Evolutionary conservation across 2,797 vertebrate species (phyloP), one percentile per base, ranked within the genome.

Genomic region (Sphenodon punctatus): DNA sequence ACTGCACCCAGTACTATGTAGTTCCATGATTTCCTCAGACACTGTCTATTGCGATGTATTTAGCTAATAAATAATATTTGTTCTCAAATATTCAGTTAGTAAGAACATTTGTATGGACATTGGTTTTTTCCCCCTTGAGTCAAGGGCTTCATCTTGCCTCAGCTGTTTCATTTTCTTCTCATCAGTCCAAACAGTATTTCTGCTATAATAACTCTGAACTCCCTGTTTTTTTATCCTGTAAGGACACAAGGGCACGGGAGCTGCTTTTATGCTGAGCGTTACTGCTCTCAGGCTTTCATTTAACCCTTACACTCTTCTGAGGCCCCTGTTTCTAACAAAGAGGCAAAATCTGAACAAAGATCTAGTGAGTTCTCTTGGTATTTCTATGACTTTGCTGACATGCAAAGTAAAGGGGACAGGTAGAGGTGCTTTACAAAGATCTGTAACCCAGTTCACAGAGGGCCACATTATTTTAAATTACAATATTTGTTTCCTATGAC

Each of bases 101-200:
- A 81, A 78, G 46, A 84, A 51, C 63, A 84, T 82, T 84, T 78
- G 20, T 27, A 75, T 39, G 84, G 78, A 82, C 80, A 75, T 16
- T n/a, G 45, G 64, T 53, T 51, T 85, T 78, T 88, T 85, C 75
- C 71, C 86, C 77, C 86, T 59, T 41, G 82, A 77, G 80, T 65
- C 67, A 56, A 27, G 11, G 61, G 45, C 67, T 91, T 89, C 79
- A 59, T n/a, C 45, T 75, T 72, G 67, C 80, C 88, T 69, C 92
- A 92, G 88, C 92, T 93, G 92, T 88, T 94, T 91, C 56, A 88
- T 90, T 93, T 92, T 82, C 85, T 69, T 85, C 84, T 78, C 89
- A 90, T 88, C 80, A 82, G 39, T 12, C 67, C 46, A 55, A n/a
- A n/a, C 27, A 78, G 49, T 46, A 59, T 89, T 88, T 82, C 79